Conservation (phyloP, 2,113 vertebrate species). For the Upupa epops region DNA sequence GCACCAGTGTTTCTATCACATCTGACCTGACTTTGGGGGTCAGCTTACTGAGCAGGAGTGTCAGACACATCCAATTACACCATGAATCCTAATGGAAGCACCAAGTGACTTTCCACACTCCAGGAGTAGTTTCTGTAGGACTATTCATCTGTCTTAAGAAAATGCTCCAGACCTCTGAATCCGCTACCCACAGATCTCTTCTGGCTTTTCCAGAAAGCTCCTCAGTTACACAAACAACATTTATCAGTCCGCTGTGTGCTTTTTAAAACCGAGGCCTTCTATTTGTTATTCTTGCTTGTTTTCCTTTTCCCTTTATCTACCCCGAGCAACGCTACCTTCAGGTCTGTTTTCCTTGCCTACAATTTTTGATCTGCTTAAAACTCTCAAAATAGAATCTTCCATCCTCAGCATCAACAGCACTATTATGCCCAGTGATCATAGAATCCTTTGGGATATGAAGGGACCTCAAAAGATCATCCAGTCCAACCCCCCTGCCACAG, state of each 20-base stretch:
- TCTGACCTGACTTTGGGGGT: not conserved
- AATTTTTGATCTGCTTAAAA: not conserved
- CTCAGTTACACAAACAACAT: not conserved
- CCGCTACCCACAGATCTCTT: not conserved
- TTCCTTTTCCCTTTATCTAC: slow-evolving; percentile 39
- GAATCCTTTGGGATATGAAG: too few relatives aligned
- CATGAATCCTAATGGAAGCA: not conserved
- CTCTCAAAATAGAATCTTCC: not conserved
- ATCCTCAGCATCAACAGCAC: not conserved
- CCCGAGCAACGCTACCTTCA: not conserved
- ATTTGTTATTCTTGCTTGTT: slow-evolving; percentile 45
- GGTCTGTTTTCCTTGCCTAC: slow-evolving; percentile 13
- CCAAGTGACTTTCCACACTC: rapidly evolving
- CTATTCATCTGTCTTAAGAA: not conserved
- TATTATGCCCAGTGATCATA: too few relatives aligned
- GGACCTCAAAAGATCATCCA: too few relatives aligned
- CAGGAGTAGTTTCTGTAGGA: not conserved
- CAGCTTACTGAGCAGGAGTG: not conserved
- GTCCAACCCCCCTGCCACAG: too few relatives aligned
- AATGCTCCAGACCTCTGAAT: not conserved
- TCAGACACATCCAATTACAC: not conserved
- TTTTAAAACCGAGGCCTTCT: not conserved
- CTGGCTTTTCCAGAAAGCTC: not conserved
- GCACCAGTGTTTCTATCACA: not conserved
- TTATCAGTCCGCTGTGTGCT: not conserved